Evolutionary conservation across 2,888 invertebrate species (phyloP).

Genomic region (Morpho deidamia): DNA sequence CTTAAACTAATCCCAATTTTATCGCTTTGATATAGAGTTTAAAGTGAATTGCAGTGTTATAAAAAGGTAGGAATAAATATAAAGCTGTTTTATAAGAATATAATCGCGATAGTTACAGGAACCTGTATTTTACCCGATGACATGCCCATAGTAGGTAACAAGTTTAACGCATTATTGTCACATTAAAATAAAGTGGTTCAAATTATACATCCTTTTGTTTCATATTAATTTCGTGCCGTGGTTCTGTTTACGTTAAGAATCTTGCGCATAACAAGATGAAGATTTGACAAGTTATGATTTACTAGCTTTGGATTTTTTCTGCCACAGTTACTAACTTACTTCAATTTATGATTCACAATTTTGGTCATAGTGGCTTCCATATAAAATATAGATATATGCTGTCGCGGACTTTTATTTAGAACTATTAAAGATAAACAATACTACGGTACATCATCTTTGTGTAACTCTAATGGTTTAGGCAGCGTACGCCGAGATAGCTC

Average conservation of each 20-base stretch:
- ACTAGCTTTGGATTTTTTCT: too few species aligned
- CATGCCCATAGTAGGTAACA: slow-evolving; percentile 32
- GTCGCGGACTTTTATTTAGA: too few species aligned
- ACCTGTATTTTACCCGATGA: slow-evolving; percentile 28
- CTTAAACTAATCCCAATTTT: not conserved
- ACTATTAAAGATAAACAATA: too few species aligned
- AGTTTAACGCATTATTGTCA: slow-evolving; percentile 18
- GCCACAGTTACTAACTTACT: too few species aligned
- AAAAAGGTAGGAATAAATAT: slow-evolving; percentile 3
- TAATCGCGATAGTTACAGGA: slow-evolving; percentile 18
- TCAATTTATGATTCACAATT: too few species aligned
- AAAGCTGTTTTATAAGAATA: slow-evolving; percentile 34
- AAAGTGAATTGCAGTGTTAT: not conserved
- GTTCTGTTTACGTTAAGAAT: not conserved
- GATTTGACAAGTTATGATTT: too few species aligned
- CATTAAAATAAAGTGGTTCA: slow-evolving; percentile 20
- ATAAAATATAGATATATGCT: too few species aligned
- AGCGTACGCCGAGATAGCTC: too few species aligned
- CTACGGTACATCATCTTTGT: too few species aligned
- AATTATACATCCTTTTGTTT: slow-evolving; percentile 16
- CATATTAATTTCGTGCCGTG: not conserved
- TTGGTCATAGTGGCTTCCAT: too few species aligned
- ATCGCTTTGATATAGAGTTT: not conserved
- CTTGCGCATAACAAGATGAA: too few species aligned
- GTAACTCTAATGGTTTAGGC: too few species aligned